Percentiles rank a stretch among this genome's conserved stretches.
These are phyloP conservation scores for Labeo calbasu DNA, from an alignment of 2,797 vertebrate genomes.

Conservation along the genomic window DNA sequence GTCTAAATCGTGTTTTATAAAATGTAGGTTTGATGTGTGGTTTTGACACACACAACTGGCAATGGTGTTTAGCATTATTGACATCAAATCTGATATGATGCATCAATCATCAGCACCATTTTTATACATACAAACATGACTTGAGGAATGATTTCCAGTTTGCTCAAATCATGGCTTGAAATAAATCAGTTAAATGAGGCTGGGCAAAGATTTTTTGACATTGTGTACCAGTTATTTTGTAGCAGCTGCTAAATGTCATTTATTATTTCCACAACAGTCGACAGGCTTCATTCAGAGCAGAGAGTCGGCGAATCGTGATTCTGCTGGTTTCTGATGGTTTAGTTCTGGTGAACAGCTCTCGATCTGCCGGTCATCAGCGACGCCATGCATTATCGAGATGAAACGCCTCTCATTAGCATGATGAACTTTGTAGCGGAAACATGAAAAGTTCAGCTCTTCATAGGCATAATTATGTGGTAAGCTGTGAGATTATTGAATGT, in stretches of 20 bases:
- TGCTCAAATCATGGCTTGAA: neutral
- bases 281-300: neutral
- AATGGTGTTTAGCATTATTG: neutral
- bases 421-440: slow-evolving; percentile 61
- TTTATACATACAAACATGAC: neutral
- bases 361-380: neutral
- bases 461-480: slow-evolving; percentile 69
- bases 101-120: neutral
- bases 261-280: neutral
- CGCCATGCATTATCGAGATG: slow-evolving; percentile 46
- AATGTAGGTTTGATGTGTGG: neutral
- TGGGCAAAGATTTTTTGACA: neutral
- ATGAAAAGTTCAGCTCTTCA: slow-evolving; percentile 61
- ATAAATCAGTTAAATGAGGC: neutral
- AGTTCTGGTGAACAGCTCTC: neutral
- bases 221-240: neutral
- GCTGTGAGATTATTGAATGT: slow-evolving; percentile 74
- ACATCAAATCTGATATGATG: neutral
- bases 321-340: neutral
- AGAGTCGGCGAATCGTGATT: neutral
- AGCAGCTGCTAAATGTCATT: neutral
- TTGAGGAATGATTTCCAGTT: neutral
- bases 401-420: slow-evolving; percentile 52
- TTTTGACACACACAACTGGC: no score
- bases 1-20: neutral